These are phyloP conservation scores for Phocides pigmalion DNA, from an alignment of 1,140 invertebrate species.

Conservation along the genomic window DNA sequence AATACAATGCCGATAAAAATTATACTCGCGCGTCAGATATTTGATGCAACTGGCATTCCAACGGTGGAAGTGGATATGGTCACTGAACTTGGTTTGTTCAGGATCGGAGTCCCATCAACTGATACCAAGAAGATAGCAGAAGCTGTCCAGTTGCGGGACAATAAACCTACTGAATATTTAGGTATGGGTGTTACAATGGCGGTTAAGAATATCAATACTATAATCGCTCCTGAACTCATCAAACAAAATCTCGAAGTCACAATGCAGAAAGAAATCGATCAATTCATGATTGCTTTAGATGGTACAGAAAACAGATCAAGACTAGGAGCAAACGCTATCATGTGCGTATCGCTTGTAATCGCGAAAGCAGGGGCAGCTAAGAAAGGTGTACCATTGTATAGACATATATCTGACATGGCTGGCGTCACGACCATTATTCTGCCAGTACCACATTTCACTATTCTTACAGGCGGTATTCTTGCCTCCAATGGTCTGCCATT, in stretches of 20 bases:
- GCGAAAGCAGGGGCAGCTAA: constrained; percentile 98
- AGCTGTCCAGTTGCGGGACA: constrained; percentile 96
- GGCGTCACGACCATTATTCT: constrained; percentile 95
- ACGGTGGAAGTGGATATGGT: constrained; percentile 97
- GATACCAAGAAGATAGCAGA: constrained; percentile 97
- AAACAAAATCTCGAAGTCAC: constrained; percentile 93
- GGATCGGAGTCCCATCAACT: constrained; percentile 97
- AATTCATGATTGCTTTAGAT: constrained; percentile 96
- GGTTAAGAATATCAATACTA: constrained; percentile 94
- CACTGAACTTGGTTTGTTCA: constrained; percentile 93
- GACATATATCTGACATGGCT: constrained; percentile 96
- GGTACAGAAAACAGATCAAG: constrained; percentile 97
- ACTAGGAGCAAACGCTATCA: constrained; percentile 97
- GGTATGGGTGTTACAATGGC: constrained; percentile 97
- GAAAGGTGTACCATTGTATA: constrained; percentile 92
- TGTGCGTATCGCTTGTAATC: constrained; percentile 97
- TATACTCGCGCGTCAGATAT: constrained; percentile 97
- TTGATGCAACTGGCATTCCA: constrained; percentile 97
- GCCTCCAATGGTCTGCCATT: constrained; percentile 98
- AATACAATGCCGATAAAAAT: constrained; percentile 89
- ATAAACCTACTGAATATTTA: constrained; percentile 92
- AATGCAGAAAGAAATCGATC: constrained; percentile 95
- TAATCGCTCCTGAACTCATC: constrained; percentile 93
- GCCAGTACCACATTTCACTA: constrained; percentile 98
- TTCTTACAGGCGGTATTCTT: constrained; percentile 98